Evolutionary conservation across 2,113 vertebrate species (phyloP).

Genomic region (Entelurus aequoreus): DNA sequence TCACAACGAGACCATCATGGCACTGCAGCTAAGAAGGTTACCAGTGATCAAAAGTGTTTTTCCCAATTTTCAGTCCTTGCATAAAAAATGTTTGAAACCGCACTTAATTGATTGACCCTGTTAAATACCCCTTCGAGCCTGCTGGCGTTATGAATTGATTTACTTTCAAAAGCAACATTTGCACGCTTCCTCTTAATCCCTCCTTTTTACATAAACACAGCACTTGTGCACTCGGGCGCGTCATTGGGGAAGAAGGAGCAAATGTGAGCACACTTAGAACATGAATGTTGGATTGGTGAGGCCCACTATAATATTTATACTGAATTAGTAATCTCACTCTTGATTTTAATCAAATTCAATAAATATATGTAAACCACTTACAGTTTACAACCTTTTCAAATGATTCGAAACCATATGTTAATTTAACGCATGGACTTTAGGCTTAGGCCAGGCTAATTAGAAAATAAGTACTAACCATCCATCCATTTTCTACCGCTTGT

Average conservation of each 20-base stretch:
- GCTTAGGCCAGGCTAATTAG: too few species aligned
- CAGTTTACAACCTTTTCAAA: too few species aligned
- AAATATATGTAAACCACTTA: too few species aligned
- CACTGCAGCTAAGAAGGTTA: background rate
- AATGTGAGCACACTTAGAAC: background rate
- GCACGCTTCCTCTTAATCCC: conserved; percentile 10
- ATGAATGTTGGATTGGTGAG: background rate
- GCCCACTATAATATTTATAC: too few species aligned
- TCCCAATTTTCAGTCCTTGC: conserved; percentile 5
- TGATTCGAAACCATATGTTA: too few species aligned
- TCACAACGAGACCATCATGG: background rate
- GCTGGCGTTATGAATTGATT: conserved; percentile 12
- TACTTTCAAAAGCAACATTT: conserved; percentile 13
- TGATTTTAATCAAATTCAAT: too few species aligned
- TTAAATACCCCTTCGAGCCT: conserved; percentile 8
- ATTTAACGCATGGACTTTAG: too few species aligned
- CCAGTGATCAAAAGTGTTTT: conserved; percentile 3
- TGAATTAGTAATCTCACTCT: too few species aligned
- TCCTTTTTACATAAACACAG: conserved; percentile 9
- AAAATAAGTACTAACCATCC: too few species aligned
- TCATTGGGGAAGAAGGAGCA: background rate
- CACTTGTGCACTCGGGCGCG: conserved; percentile 1
- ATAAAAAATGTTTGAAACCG: conserved; percentile 7
- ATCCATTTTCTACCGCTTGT: too few species aligned
- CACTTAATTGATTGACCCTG: conserved; percentile 9